Percentiles rank a stretch among this genome's conserved stretches.
Evolutionary conservation across 2,113 vertebrate species (phyloP).

Genomic region (Syngnathus scovelli): DNA sequence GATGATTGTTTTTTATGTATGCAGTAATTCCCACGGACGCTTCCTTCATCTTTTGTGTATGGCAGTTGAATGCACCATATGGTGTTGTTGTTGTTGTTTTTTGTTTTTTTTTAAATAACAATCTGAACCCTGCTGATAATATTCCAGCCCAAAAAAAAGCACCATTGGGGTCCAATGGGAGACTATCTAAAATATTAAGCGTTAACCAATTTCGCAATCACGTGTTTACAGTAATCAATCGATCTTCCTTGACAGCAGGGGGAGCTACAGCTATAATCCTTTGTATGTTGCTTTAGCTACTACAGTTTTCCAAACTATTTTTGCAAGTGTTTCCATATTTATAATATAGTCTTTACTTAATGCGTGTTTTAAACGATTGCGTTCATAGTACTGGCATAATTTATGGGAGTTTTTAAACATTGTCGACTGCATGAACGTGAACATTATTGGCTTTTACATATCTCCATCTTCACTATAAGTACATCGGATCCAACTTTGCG

Average conservation of each 20-base stretch:
- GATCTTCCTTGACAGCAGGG: conserved; percentile 32
- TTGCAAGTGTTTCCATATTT: conserved; percentile 13
- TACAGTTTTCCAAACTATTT: conserved; percentile 22
- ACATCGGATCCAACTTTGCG: not conserved
- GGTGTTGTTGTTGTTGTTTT: not conserved
- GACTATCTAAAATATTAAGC: not conserved
- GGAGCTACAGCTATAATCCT: conserved; percentile 18
- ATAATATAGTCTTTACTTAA: conserved; percentile 4
- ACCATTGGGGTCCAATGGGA: not conserved
- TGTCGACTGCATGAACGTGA: not conserved
- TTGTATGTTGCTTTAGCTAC: not conserved
- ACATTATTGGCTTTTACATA: not conserved
- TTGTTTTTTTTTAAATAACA: not conserved
- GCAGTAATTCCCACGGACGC: conserved; percentile 1
- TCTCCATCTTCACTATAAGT: not conserved
- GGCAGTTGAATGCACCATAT: conserved; percentile 4
- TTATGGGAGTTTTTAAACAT: not conserved
- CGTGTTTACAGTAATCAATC: not conserved
- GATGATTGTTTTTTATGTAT: conserved; percentile 20
- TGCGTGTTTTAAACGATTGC: conserved; percentile 18
- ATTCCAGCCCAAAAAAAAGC: not conserved
- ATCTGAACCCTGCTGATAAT: not conserved
- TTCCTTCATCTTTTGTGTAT: not conserved
- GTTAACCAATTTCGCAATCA: not conserved
- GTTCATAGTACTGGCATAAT: conserved; percentile 9